phyloP scores from a whole-genome alignment of 2,113 vertebrate genomes.

The Alaudala cheleensis region DNA sequence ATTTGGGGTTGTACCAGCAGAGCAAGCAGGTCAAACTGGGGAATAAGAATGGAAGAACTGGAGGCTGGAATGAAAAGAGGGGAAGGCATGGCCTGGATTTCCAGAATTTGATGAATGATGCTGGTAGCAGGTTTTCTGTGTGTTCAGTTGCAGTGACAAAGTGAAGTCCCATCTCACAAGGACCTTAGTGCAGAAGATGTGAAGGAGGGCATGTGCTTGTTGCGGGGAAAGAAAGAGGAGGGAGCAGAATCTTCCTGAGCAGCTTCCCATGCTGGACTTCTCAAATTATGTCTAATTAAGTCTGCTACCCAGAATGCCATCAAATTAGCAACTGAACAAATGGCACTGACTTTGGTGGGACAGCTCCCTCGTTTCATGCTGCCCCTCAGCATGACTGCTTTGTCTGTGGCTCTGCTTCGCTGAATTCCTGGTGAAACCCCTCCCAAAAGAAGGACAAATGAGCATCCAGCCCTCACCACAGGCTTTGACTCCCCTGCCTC shows the following conservation, averaged over 20 bases:
- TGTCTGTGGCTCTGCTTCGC: neutral
- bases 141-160: neutral
- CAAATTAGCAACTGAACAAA: constrained; percentile 12
- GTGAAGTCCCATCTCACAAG: neutral
- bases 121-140: rapidly evolving
- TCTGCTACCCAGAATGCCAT: neutral
- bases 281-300: neutral
- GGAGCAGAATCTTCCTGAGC: neutral
- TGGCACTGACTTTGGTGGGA: neutral
- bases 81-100: rapidly evolving
- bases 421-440: neutral
- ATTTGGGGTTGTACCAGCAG: neutral
- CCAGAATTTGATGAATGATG: neutral
- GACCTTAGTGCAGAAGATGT: neutral
- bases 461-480: neutral
- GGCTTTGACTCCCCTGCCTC: rapidly evolving
- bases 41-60: rapidly evolving
- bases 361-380: rapidly evolving
- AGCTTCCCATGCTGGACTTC: neutral
- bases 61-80: neutral
- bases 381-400: rapidly evolving
- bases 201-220: rapidly evolving
- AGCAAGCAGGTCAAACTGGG: neutral
- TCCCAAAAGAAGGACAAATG: neutral
- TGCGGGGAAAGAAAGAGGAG: neutral